Percentiles rank a stretch among this genome's conserved stretches.
These are phyloP conservation scores for Rotaria magnacalcarata DNA, from an alignment of 2,888 invertebrate genomes.

Conservation along the genomic window DNA sequence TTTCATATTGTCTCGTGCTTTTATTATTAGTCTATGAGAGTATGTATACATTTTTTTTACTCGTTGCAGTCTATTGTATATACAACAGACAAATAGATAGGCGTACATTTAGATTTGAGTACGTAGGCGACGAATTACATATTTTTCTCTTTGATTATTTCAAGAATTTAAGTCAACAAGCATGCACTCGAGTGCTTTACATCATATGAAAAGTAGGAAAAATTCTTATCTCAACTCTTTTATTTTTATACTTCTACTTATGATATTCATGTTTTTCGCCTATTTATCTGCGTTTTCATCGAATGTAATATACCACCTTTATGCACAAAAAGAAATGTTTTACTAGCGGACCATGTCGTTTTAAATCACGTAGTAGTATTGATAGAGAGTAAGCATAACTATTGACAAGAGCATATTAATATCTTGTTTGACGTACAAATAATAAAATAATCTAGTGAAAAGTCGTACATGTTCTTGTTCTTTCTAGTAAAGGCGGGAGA, in stretches of 20 bases:
- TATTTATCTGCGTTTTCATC: background rate
- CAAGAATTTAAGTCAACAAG: background rate
- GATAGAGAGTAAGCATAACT: background rate
- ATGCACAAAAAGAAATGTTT: background rate
- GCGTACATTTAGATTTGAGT: background rate
- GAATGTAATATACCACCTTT: background rate
- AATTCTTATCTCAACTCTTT: background rate
- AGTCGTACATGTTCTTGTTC: background rate
- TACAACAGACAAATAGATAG: background rate
- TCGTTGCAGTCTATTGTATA: background rate
- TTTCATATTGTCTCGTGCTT: background rate
- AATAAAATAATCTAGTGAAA: background rate
- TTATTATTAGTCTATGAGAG: background rate
- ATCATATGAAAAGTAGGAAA: background rate
- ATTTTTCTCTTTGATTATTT: background rate
- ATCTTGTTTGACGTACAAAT: background rate
- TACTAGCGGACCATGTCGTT: background rate
- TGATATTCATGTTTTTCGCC: background rate
- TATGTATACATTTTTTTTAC: background rate
- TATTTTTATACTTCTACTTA: background rate
- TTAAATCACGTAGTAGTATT: background rate
- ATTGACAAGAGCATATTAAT: background rate
- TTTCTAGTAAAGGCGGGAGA: too few species aligned
- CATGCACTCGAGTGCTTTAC: background rate
- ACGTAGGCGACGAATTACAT: background rate